Evolutionary conservation across 2,113 vertebrate species (phyloP), one percentile per base, ranked within the genome.

Genomic region (Tylochromis polylepis): DNA sequence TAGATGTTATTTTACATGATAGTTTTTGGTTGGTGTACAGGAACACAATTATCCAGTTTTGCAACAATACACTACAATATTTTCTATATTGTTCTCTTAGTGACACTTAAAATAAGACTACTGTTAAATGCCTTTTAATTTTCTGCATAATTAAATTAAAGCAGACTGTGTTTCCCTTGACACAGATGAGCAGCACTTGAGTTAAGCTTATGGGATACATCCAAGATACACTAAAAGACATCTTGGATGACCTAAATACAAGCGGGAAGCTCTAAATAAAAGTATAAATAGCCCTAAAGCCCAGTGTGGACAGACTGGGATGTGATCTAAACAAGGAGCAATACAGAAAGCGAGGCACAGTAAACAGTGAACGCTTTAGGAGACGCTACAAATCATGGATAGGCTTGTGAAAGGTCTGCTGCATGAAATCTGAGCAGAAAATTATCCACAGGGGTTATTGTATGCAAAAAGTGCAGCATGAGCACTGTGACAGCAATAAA

Each of bases 31-130:
- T 14, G 10, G 14, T 60, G 8, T 11, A 36, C 20, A 57, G 29
- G 10, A 22, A 72, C 29, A 43, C 1, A 56, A 27, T 49, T 70
- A 67, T 34, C 51, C 59, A 75, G 29, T 49, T 72, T 86, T 88
- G 24, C 46, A 58, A 18, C 6, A 89, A 51, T 16, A 27, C 3
- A 51, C 43, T 31, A 51, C 72, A 53, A 14, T 5, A 77, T 14
- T 77, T 72, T 27, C 57, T 77, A 49, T 77, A 81, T 24, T 83
- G 88, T 90, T 90, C 87, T 87, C 85, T 75, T 31, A 86, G 49
- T 81, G 88, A 79, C 83, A 85, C 27, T 87, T 81, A 27, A 62
- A 20, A 49, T 31, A 59, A 77, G 27, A 36, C 55, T 43, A 46
- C 75, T 53, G 51, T 38, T 84, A 41, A 89, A 84, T 78, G 49